Base-by-base conservation (phyloP, 2,113 vertebrate species). In the Hydrochoerus hydrochaeris region DNA sequence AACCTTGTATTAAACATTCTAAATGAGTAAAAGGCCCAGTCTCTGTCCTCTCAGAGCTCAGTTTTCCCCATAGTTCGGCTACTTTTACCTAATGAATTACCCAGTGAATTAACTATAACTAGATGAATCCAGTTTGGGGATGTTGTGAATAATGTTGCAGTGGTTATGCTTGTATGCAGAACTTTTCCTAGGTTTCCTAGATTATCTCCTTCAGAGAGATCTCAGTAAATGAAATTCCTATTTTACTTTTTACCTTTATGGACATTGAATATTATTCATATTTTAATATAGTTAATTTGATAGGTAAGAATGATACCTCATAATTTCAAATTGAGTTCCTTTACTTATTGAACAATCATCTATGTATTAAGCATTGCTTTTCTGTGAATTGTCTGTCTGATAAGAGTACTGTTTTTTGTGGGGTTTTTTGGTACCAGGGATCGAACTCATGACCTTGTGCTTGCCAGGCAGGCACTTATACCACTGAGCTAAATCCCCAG, bases 351-450 rank as follows among this genome's bases (percentile, higher is more conserved):
- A 85, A 88, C 28, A 93, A 16, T 85, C 35, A 81, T 73, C 58
- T 86, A 41, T 73, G 85, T 92, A 89, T 97, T 96, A 95, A 96
- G 60, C 57, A 49, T 90, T 96, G 93, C 44, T 93, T 93, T 95
- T 85, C 86, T 91, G 63, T 10, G 20, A 84, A 62, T 85, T 77
- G 5, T 90, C 60, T 71, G 11, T 44, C 75, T 35, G 44, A 52
- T 26, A 94, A 86, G 83, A 52, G 26, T 62, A 46, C 54, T 97
- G 75, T 96, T 95, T 97, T 97, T 97, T 52, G 49, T 52, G 49
- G 49, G 49, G 6, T 46, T 52, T 52, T 52, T 52, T 52, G 9
- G 49, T 52, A 52, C 10, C 49, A 52, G 49, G 49, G 49, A 52
- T 52, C 10, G 49, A 52, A 52, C 10, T 52, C 49, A 52, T 11